Evolutionary conservation across 2,797 vertebrate species (phyloP), one percentile per base, ranked within the genome.

Genomic region (Sebastes steindachneri): DNA sequence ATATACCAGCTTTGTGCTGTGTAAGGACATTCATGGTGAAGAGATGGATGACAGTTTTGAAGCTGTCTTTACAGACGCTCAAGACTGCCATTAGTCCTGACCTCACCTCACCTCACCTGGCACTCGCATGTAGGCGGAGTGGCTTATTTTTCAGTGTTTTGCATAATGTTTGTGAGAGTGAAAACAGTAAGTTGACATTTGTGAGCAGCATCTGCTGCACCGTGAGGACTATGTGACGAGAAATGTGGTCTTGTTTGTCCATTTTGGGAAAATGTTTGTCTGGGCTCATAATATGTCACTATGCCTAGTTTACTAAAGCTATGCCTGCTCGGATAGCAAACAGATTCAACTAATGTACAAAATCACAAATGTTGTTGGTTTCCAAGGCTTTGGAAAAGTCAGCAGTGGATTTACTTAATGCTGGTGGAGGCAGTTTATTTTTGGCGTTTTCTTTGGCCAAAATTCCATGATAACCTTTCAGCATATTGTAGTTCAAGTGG

Each of bases 1-100:
- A 76, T 86, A 83, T 86, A 84, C 84, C 82, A 85, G 79, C 74
- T 45, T 83, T 88, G 87, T 86, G 93, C 88, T 77, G 80, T 77
- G 77, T 88, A 83, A 85, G 88, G 89, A 84, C 85, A 77, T 71
- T 72, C 29, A 45, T 58, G 54, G 19, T 62, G 72, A 69, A 63
- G 35, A 71, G 79, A 73, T 37, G 70, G 83, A 84, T 84, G 86
- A 83, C 75, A 64, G 31, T 80, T 88, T 66, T 79, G 70, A 88
- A 31, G 70, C 60, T 19, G 85, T 77, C 86, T 86, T 86, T 66
- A 68, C 69, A 74, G 69, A 83, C 71, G 53, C 70, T 82, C 54
- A 85, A 54, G 73, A 70, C 60, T 5, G 62, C 74, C 88, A 79
- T 89, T 82, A 91, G 64, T 77, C 48, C 54, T 65, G 80, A 88